These are phyloP conservation scores for Darevskia nairensis DNA, from an alignment of 2,797 vertebrate species.

Conservation along the genomic window DNA sequence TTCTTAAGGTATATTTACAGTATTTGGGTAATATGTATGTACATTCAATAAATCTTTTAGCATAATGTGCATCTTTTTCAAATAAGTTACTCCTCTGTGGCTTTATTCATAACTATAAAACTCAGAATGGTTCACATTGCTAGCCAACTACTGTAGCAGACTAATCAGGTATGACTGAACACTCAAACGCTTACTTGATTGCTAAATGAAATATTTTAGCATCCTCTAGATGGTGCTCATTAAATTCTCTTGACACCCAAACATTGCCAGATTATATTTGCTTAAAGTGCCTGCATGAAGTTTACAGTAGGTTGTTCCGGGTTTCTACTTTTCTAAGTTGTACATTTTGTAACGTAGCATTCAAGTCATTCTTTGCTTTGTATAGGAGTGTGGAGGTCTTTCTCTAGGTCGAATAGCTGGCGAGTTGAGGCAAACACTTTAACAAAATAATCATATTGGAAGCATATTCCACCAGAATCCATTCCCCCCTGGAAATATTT, in stretches of 20 bases:
- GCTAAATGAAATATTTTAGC: conserved; percentile 41
- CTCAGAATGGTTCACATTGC: conserved; percentile 14
- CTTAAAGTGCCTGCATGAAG: conserved; percentile 21
- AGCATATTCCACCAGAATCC: too few species aligned
- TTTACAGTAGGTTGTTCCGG: background rate
- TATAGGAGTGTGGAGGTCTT: background rate
- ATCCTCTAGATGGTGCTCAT: conserved; percentile 36
- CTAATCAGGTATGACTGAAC: conserved; percentile 40
- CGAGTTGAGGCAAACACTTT: background rate
- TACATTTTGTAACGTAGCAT: background rate
- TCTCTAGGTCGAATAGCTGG: background rate
- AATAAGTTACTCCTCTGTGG: conserved; percentile 38
- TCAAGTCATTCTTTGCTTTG: background rate
- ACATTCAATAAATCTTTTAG: conserved; percentile 30
- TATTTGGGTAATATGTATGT: conserved; percentile 40
- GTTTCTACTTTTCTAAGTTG: conserved; percentile 4
- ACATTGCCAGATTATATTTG: conserved; percentile 16
- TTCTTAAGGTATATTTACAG: conserved; percentile 44
- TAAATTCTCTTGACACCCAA: conserved; percentile 36
- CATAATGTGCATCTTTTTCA: conserved; percentile 35
- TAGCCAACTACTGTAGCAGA: conserved; percentile 2
- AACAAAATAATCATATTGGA: too few species aligned
- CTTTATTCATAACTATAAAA: conserved; percentile 44
- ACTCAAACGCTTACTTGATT: conserved; percentile 16
- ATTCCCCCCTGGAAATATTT: too few species aligned